Evolutionary conservation across 2,113 vertebrate genomes (phyloP).

Genomic region (Alligator sinensis): DNA sequence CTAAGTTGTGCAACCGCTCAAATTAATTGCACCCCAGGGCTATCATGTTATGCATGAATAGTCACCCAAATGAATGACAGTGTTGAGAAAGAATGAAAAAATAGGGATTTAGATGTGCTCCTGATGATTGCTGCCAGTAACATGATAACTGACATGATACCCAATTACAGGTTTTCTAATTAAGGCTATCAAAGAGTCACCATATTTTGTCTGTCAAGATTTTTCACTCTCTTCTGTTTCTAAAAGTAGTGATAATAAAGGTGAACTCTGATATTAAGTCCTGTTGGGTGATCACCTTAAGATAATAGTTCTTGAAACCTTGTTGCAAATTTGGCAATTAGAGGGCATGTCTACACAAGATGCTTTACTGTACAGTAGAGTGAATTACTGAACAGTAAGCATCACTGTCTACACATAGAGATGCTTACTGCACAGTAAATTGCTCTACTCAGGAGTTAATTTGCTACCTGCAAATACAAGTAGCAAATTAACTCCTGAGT

Average conservation of each 20-base stretch:
- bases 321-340: no score
- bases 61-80: constrained; percentile 56
- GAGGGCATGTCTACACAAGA: no score
- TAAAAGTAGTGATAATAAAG: neutral
- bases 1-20: constrained; percentile 68
- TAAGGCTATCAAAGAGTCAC: constrained; percentile 56
- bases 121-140: constrained; percentile 36
- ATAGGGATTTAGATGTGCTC: constrained; percentile 57
- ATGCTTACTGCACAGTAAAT: no score
- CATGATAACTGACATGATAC: constrained; percentile 50
- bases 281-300: no score
- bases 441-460: no score
- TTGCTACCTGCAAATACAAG: no score
- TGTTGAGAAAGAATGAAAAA: constrained; percentile 50
- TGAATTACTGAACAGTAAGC: no score
- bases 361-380: no score
- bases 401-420: no score
- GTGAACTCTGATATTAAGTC: neutral
- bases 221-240: constrained; percentile 18
- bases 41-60: constrained; percentile 70
- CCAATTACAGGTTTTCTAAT: constrained; percentile 67
- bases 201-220: constrained; percentile 17
- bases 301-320: neutral
- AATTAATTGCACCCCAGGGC: constrained; percentile 71
- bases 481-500: no score